phyloP scores from a whole-genome alignment of 92 coral and sea anemone genomes.

The Phenganax marumi region DNA sequence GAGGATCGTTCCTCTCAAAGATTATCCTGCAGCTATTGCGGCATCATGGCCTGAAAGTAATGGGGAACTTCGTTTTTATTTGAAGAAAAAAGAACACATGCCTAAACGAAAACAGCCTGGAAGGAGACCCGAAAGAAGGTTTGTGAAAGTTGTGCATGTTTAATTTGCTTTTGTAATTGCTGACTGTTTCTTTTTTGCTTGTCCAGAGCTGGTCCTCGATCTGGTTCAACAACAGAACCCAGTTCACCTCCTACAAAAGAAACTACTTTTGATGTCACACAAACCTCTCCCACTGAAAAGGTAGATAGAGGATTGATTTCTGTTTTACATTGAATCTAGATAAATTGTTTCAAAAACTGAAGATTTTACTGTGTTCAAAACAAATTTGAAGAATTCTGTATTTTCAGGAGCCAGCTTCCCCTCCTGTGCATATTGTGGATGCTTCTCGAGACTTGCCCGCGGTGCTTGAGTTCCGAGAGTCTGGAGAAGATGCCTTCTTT shows the following conservation, averaged over 20 bases:
- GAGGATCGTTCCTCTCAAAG: slow-evolving; percentile 89
- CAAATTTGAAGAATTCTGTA: neutral
- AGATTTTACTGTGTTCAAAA: neutral
- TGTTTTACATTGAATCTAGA: too few relatives aligned
- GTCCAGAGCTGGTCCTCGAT: neutral
- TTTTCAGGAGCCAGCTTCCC: slow-evolving; percentile 30
- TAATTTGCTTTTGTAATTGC: neutral
- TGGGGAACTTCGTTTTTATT: slow-evolving; percentile 87
- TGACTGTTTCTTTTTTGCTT: neutral
- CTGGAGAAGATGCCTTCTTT: slow-evolving; percentile 99
- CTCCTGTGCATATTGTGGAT: slow-evolving; percentile 58
- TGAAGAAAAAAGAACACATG: slow-evolving; percentile 86
- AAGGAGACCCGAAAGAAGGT: slow-evolving; percentile 15
- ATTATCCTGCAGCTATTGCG: slow-evolving; percentile 89
- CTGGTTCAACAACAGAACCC: neutral
- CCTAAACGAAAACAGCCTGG: slow-evolving; percentile 63
- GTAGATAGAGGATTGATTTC: neutral
- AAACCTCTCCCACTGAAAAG: slow-evolving; percentile 19
- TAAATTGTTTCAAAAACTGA: too few relatives aligned
- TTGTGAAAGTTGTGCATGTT: neutral
- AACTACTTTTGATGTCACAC: slow-evolving; percentile 37
- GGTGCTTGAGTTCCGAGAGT: slow-evolving; percentile 81
- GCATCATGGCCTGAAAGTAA: slow-evolving; percentile 90
- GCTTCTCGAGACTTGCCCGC: slow-evolving; percentile 80
- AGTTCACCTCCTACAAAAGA: slow-evolving; percentile 13